These are phyloP conservation scores for Neodiprion virginianus DNA, from an alignment of 1,140 invertebrate species.

Conservation along the genomic window DNA sequence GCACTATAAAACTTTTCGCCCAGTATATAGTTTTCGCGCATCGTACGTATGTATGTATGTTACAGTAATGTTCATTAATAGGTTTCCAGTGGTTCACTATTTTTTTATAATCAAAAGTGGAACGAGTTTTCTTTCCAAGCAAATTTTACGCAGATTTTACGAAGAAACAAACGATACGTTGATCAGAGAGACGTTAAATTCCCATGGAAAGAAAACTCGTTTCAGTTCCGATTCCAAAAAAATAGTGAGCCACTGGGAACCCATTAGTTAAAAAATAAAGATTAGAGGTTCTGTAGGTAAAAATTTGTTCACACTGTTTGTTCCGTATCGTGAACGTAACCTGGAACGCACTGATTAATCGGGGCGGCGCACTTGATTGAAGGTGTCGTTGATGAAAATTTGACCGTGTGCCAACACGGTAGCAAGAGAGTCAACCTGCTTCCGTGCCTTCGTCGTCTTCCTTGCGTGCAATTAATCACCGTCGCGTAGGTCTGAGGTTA, in stretches of 20 bases:
- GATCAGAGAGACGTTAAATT: neutral
- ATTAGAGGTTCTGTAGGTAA: no score
- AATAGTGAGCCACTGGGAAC: neutral
- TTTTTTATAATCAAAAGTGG: no score
- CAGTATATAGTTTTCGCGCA: conserved; percentile 22
- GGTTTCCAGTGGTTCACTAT: no score
- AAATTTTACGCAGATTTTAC: neutral
- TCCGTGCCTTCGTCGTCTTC: no score
- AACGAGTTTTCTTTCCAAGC: neutral
- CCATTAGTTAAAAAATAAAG: neutral
- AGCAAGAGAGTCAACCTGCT: neutral
- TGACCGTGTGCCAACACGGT: neutral
- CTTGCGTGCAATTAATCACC: neutral
- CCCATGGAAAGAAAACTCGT: no score
- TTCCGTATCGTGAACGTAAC: no score
- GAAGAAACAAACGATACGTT: conserved; percentile 20
- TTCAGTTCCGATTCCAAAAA: no score
- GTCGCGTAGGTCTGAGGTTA: neutral
- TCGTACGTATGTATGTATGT: conserved; percentile 20
- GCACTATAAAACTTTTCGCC: conserved; percentile 15
- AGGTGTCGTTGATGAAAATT: neutral
- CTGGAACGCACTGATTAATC: no score
- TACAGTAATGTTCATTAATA: neutral
- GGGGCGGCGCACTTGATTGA: neutral
- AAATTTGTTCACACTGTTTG: no score